Evolutionary conservation across 2,888 invertebrate species (phyloP).

Genomic region (Adineta ricciae): DNA sequence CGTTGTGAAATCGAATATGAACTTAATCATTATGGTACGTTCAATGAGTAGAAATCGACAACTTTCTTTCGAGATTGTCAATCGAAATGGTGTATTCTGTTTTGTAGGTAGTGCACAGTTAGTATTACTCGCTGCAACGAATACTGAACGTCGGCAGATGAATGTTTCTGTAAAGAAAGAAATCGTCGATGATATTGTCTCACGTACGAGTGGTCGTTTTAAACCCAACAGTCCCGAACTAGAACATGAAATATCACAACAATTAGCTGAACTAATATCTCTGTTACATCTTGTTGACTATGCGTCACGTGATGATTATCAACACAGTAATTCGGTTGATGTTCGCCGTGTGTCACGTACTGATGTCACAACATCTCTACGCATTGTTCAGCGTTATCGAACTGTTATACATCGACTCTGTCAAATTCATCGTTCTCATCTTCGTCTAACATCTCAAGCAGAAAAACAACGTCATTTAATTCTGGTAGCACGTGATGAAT

Average conservation of each 20-base stretch:
- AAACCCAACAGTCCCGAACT: neutral
- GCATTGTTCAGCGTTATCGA: neutral
- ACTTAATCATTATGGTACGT: conserved; percentile 13
- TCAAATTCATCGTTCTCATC: neutral
- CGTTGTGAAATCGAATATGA: conserved; percentile 22
- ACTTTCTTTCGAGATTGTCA: too few species aligned
- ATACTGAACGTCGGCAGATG: neutral
- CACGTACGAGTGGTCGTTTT: neutral
- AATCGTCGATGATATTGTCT: neutral
- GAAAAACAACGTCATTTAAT: conserved; percentile 1
- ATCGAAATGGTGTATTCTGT: too few species aligned
- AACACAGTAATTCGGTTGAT: neutral
- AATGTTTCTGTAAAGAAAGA: neutral
- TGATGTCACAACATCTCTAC: neutral
- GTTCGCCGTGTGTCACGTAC: neutral
- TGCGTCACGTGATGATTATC: conserved; percentile 1
- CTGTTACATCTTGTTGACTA: neutral
- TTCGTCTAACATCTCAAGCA: neutral
- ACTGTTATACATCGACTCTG: neutral
- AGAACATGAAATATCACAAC: neutral
- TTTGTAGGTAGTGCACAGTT: conserved; percentile 1
- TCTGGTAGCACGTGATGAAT: neutral
- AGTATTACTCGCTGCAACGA: neutral
- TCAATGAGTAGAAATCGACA: neutral
- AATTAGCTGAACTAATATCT: neutral